Percentiles rank a stretch among this genome's conserved stretches.
phyloP scores from a whole-genome alignment of 2,797 vertebrate species.

The Paratrypauchen microcephalus region DNA sequence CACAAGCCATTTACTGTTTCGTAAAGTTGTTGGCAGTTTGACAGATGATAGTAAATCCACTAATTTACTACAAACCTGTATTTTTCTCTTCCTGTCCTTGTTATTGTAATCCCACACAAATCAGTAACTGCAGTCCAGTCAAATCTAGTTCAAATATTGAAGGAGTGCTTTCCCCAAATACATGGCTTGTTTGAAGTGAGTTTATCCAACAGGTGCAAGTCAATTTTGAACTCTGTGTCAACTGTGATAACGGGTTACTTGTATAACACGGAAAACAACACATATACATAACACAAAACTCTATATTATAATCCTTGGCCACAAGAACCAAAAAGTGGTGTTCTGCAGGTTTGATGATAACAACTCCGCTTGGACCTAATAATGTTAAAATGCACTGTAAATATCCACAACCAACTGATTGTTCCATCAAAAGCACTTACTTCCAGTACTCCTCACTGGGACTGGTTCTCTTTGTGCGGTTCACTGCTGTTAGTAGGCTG shows the following conservation, averaged over 20 bases:
- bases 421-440: slow-evolving; percentile 65
- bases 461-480: slow-evolving; percentile 92
- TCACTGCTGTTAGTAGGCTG: slow-evolving; percentile 76
- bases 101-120: slow-evolving; percentile 6
- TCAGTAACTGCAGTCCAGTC: slow-evolving; percentile 18
- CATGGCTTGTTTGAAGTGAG: slow-evolving; percentile 22
- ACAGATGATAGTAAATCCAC: background rate
- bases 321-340: background rate
- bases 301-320: background rate
- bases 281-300: too few relatives aligned
- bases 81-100: background rate
- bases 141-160: slow-evolving; percentile 49
- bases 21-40: background rate
- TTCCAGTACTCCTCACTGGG: slow-evolving; percentile 99
- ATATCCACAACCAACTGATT: background rate
- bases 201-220: slow-evolving; percentile 35
- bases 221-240: slow-evolving; percentile 25
- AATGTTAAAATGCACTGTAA: background rate
- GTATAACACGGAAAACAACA: slow-evolving; percentile 17
- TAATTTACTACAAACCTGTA: background rate
- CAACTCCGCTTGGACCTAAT: background rate
- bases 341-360: background rate
- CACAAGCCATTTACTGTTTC: background rate
- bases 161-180: slow-evolving; percentile 35
- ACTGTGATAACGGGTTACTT: slow-evolving; percentile 13